Base-by-base conservation (phyloP, 2,113 vertebrate genomes). In the Cebus imitator region DNA sequence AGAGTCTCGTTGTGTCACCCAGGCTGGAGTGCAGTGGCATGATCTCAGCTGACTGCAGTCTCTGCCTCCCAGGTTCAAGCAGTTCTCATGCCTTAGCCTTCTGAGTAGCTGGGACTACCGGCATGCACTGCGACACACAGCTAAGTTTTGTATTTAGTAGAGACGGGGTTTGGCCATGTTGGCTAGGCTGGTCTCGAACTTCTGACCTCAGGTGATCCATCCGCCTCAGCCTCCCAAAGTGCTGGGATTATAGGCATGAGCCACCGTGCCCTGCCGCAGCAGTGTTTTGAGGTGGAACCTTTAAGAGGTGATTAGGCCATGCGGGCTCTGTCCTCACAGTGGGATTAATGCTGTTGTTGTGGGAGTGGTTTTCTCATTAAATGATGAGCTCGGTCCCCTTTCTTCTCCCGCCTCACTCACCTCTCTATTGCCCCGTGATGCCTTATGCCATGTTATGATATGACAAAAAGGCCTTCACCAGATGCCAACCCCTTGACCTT, bases 241-340 rank as follows among this genome's bases (percentile, higher is more conserved):
- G 72, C 27, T 43, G 40, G 6, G 23, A 75, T 75, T 43, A 43
- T 40, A 75, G 23, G 25, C 12, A 3, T 75, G 37, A 75, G 40
- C 23, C 23, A 25, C 25, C 6, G 2, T 32, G 12, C 6, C 14
- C 0, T 5, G 10, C 21, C 23, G 8, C 45, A 32, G 48, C 45
- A 32, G 75, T 10, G 16, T 78, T 78, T 16, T 50, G 43, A 50
- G 8, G 27, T 48, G 45, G 45, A 18, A 78, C 75, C 45, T 9
- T 10, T 78, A 48, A 48, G 75, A 78, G 27, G 43, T 30, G 43
- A 76, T 14, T 48, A 18, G 73, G 43, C 73, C 25, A 5, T 17
- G 25, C 48, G 25, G 43, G 75, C 75, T 32, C 8, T 78, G 30
- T 9, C 30, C 45, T 50, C 27, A 50, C 75, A 50, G 45, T 20